Base-by-base conservation (phyloP, 1,140 invertebrate species). In the Drosophila ficusphila region DNA sequence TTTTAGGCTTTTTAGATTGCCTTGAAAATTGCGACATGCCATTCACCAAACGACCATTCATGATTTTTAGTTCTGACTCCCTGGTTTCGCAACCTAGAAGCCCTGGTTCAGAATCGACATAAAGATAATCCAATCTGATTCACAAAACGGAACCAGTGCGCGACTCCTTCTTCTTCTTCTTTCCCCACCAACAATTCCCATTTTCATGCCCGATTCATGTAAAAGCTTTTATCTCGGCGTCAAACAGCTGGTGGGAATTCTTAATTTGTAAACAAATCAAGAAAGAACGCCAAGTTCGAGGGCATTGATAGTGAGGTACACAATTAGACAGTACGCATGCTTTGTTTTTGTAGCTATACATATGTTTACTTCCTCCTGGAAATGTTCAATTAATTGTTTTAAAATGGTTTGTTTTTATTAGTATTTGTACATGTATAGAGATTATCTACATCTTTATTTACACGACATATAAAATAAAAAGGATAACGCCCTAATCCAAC, bases 211-310 rank as follows among this genome's bases (percentile, higher is more conserved):
- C 29, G n/a, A 34, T 58, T 34, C 29, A 51, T 33, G 54, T 46
- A 46, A 46, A 46, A 25, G 60, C 21, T 64, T 61, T 42, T 64
- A 61, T 62, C 60, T 27, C 29, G 16, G 12, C 38, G 36, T 18
- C 11, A 62, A 62, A 60, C 58, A 64, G 60, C 60, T 62, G 60
- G 54, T 19, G 8, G 1, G 9, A 44, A 44, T 42, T 21, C 29
- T 62, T 60, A 42, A 41, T 19, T 62, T 60, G 54, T 62, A 60
- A 60, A 61, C 58, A 61, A 57, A 56, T 27, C 42, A 5, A 27
- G 8, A 4, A 27, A 46, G 23, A 46, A 27, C 6, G 4, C 7
- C 16, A 31, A 11, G 29, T 9, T 31, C 9, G 2, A 4, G 11
- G 23, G 27, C 2, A 42, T 8, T 23, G 6, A 42, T 3, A 23